phyloP scores from a whole-genome alignment of 2,797 vertebrate genomes.

The Acipenser transmontanus region DNA sequence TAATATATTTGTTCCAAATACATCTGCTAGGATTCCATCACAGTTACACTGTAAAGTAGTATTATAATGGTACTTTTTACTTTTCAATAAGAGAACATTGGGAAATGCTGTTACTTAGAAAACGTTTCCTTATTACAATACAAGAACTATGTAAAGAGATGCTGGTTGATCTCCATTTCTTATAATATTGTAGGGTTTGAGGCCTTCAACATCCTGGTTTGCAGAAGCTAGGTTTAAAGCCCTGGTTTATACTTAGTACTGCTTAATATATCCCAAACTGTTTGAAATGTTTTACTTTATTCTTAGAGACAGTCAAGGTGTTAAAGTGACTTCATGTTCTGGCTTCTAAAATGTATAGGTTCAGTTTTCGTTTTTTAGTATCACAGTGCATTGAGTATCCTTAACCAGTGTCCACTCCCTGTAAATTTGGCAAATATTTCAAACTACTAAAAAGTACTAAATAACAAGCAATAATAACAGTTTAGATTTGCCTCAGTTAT shows the following conservation, averaged over 20 bases:
- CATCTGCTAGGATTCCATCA: too few relatives aligned
- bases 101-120: too few relatives aligned
- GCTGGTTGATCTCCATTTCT: too few relatives aligned
- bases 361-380: constrained; percentile 22
- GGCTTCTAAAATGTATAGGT: constrained; percentile 8
- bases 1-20: too few relatives aligned
- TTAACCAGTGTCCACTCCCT: constrained; percentile 3
- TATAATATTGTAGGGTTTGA: too few relatives aligned
- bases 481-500: neutral
- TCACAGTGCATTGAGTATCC: constrained; percentile 14
- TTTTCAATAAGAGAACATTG: too few relatives aligned
- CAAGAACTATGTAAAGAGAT: too few relatives aligned
- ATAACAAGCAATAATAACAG: neutral
- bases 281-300: constrained; percentile 28
- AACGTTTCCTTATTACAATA: too few relatives aligned
- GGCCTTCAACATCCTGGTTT: too few relatives aligned
- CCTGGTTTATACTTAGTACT: constrained; percentile 21
- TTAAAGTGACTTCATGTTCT: constrained; percentile 7
- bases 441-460: constrained; percentile 1
- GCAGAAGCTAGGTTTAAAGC: constrained; percentile 10
- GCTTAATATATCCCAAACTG: constrained; percentile 29
- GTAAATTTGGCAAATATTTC: constrained; percentile 5
- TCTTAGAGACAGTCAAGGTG: constrained; percentile 8
- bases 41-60: too few relatives aligned
- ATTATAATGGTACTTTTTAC: too few relatives aligned